Base-by-base conservation (phyloP, 2,888 invertebrate genomes). In the Acanthococcus lagerstroemiae region DNA sequence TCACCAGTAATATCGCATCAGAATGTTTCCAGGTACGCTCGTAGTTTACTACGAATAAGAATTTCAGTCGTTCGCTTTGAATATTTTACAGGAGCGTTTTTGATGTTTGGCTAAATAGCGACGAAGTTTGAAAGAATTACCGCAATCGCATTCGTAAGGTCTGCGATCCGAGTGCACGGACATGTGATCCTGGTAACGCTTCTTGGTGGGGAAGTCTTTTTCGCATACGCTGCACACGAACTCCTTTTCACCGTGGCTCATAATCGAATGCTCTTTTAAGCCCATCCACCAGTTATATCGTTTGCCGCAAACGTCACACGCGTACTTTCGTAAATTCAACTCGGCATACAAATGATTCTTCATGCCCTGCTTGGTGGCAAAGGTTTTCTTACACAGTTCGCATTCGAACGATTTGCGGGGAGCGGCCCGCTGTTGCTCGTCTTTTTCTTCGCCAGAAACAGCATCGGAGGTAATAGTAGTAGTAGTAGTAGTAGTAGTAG, bases 211-310 rank as follows among this genome's bases (percentile, higher is more conserved):
- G 5, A 61, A 61, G 22, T 61, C 61, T 52, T 61, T 61, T n/a
- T 52, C 50, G 17, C 61, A 61, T 7, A 50, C 9, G 19, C n/a
- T 37, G 24, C 61, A 61, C 12, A 52, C 52, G 54, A 52, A 61
- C 19, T 61, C 61, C 22, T 61, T 61, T 6, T n/a, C 27, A 1
- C 61, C 61, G 54, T 61, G 61, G 27, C 27, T 61, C 52, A 61
- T 52, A n/a, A 61, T 61, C n/a, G 52, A 61, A 54, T 61, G 61
- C 44, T 61, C 61, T 37, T 61, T 61, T 52, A 61, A 30, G 15
- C 61, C 61, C 61, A 61, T 61, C 61, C 61, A 61, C 61, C 61
- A 61, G n/a, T 61, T 61, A 22, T 61, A 61, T 37, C 61, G 26
- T 37, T 61, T 61, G 24, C 61, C 61, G 54, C 61, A 61, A n/a